phyloP scores from a whole-genome alignment of 2,888 invertebrate genomes.

The Brachyopa scutellaris region DNA sequence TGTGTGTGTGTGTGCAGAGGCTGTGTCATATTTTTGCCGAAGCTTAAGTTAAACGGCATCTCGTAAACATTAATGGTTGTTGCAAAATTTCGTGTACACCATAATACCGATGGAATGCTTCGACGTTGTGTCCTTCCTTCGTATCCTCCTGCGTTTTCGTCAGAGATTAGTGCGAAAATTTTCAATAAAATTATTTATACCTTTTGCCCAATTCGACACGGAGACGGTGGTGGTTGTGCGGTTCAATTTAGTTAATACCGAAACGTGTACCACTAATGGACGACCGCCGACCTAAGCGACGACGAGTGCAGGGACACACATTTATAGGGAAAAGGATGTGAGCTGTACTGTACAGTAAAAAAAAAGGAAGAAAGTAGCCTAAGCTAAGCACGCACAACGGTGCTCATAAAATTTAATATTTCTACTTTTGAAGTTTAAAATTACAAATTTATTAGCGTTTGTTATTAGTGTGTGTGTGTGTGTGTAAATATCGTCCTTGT shows the following conservation, averaged over 20 bases:
- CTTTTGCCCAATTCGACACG: conserved; percentile 26
- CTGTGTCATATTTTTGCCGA: conserved; percentile 66
- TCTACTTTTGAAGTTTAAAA: conserved; percentile 69
- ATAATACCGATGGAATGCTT: background rate
- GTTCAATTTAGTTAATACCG: conserved; percentile 67
- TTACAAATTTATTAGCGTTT: conserved; percentile 67
- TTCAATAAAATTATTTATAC: conserved; percentile 72
- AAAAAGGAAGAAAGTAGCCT: conserved; percentile 26
- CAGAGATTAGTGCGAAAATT: conserved; percentile 72
- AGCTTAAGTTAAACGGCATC: conserved; percentile 71
- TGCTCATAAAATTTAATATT: conserved; percentile 72
- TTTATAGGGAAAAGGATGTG: conserved; percentile 37
- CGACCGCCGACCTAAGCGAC: conserved; percentile 5
- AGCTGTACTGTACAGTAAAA: too few species aligned
- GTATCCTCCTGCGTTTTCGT: conserved; percentile 28
- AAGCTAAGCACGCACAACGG: conserved; percentile 68
- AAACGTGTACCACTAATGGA: conserved; percentile 69
- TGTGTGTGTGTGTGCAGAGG: too few species aligned
- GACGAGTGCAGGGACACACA: too few species aligned
- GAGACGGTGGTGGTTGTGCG: conserved; percentile 31
- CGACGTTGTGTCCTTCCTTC: background rate
- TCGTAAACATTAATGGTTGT: conserved; percentile 72
- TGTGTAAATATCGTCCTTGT: conserved; percentile 1
- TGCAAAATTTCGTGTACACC: conserved; percentile 61
- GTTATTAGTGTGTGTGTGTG: background rate